Evolutionary conservation across 2,113 vertebrate genomes (phyloP).

Genomic region (Nothobranchius kuhntae): DNA sequence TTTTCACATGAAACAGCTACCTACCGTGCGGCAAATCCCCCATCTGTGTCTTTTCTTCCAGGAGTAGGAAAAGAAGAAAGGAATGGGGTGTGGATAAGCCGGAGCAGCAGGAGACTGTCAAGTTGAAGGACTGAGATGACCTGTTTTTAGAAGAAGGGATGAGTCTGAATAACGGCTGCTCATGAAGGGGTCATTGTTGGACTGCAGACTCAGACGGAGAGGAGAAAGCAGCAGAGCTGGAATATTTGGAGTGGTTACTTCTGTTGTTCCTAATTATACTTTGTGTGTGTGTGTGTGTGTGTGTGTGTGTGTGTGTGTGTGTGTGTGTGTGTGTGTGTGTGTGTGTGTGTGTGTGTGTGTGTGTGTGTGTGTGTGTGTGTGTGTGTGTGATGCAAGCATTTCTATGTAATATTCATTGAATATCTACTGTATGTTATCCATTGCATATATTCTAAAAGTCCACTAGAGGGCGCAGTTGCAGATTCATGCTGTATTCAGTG

Average conservation of each 20-base stretch:
- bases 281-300: background rate
- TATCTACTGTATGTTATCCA: too few species aligned
- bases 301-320: too few species aligned
- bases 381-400: too few species aligned
- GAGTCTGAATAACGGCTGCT: conserved; percentile 57
- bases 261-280: conserved; percentile 19
- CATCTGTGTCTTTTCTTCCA: conserved; percentile 71
- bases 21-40: conserved; percentile 76
- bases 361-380: too few species aligned
- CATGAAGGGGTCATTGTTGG: conserved; percentile 62
- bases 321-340: too few species aligned
- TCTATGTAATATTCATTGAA: too few species aligned
- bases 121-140: conserved; percentile 71
- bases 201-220: conserved; percentile 39
- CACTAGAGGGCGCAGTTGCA: background rate
- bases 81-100: conserved; percentile 74
- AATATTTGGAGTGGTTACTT: conserved; percentile 39
- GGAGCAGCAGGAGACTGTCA: conserved; percentile 75
- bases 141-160: conserved; percentile 53
- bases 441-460: background rate
- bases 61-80: conserved; percentile 70
- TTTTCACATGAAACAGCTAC: conserved; percentile 74
- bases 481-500: background rate
- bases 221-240: conserved; percentile 29
- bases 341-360: too few species aligned